Percentiles rank a stretch among this genome's conserved stretches.
These are phyloP conservation scores for Sceloporus undulatus DNA, from an alignment of 2,113 vertebrate genomes.

Conservation along the genomic window DNA sequence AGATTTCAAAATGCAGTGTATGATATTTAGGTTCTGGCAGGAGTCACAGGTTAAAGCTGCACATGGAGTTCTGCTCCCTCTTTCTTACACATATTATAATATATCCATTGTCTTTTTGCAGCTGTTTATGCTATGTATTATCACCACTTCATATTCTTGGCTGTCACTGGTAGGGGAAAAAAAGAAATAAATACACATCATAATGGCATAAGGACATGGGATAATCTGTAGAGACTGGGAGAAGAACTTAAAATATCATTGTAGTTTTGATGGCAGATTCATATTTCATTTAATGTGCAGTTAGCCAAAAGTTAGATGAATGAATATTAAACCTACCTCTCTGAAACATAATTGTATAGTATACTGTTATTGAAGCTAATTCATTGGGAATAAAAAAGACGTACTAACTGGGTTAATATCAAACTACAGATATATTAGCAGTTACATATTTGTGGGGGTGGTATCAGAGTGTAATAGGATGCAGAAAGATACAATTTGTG, in stretches of 20 bases:
- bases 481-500: too few relatives aligned
- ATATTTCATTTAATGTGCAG: not conserved
- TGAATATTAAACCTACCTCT: too few relatives aligned
- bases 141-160: not conserved
- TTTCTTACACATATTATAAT: not conserved
- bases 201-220: not conserved
- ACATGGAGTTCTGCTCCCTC: not conserved
- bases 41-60: not conserved
- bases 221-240: not conserved
- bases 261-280: not conserved
- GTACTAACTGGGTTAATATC: too few relatives aligned
- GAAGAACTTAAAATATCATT: not conserved
- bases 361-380: not conserved
- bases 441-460: too few relatives aligned
- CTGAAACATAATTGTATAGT: too few relatives aligned
- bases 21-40: not conserved
- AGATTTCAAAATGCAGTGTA: not conserved
- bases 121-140: not conserved
- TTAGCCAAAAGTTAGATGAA: not conserved
- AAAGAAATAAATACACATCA: not conserved
- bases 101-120: not conserved
- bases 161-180: not conserved
- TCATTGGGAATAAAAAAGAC: not conserved
- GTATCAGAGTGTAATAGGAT: too few relatives aligned
- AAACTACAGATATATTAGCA: too few relatives aligned